Evolutionary conservation across 2,888 invertebrate species (phyloP), one percentile per base, ranked within the genome.

Genomic region (Blastobasis lacticolella): DNA sequence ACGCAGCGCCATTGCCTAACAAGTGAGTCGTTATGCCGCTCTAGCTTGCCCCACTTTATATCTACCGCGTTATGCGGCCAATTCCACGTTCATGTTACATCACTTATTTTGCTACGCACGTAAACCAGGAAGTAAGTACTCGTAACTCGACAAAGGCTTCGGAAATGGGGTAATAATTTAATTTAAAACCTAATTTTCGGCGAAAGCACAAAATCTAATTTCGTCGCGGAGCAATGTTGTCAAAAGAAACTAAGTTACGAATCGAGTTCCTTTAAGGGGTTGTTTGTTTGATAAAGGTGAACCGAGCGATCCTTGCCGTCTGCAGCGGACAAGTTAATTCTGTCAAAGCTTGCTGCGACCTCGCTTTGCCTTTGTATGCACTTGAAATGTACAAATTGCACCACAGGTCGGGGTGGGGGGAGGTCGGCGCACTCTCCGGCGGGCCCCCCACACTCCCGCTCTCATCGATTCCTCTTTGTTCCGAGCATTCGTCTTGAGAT

Each of bases 361-460:
- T 82, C 78, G 81, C 78, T 71, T 79, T 72, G 84, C 82, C 82
- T 88, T 87, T 87, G 86, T 86, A 78, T 83, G 84, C 82, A 85
- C 85, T 88, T 87, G 86, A 88, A 87, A 87, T 85, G 87, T 86
- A 88, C 87, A 87, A 88, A 87, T 88, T 87, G 86, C 89, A 86
- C 77, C 76, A 81, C 79, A 79, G 75, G 9, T 42, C 74, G 70
- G 69, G 75, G 65, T 62, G 72, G 78, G 66, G 75, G 78, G 78
- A 79, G 84, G 83, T 80, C 81, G 78, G 73, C 81, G 81, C 80
- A 81, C 81, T 79, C 71, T 70, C 73, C 71, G 73, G 75, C 72
- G 66, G 69, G 72, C 75, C 73, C 74, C 76, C 72, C 75, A 71
- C 75, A 71, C 78, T 67, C 66, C 71, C 74, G 74, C 76, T 77